Base-by-base conservation (phyloP, 2,888 invertebrate genomes). In the Sphaerophoria rueppellii region DNA sequence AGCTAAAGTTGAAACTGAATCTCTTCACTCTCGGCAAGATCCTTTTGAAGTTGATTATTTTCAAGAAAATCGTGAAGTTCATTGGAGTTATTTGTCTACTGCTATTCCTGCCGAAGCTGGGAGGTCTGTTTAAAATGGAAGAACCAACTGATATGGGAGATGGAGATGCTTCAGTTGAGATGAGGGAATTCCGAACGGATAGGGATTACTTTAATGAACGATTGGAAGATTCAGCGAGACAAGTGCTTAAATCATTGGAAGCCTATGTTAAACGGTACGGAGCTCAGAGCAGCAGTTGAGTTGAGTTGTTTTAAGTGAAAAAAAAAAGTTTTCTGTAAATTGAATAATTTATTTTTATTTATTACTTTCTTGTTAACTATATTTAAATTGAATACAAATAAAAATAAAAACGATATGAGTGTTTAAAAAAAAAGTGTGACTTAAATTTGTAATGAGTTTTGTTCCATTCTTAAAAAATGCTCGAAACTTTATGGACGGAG, bases 1-100 rank as follows among this genome's bases (percentile, higher is more conserved):
- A 96, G 89, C 91, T 96, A 0, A 94, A 95, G 60, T 91, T 95
- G 34, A 96, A 96, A 91, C 89, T 96, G 67, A 95, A 95, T 88
- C 93, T 96, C 1, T 93, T 95, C 81, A 95, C 96, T 0, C 91
- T 96, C 71, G 95, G 95, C 0, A 96, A 96, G 91, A 93, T 96
- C 77, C 89, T 96, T 75, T 90, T 96, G 46, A 96, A 96, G 90
- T 90, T 96, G 67, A 92, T 96, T 4, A 95, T 96, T 87, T 96
- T 96, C 90, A 96, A 96, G 91, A 95, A 96, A 91, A 94, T 96
- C 69, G 95, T 96, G 76, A 96, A 96, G 88, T 96, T 96, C 91
- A 94, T 96, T 54, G 96, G 95, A 0, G 93, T 96, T 5, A 94
- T 96, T 88, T 96, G 95, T 89, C 93, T 96, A 89, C 91, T 96